Percentiles rank a stretch among this genome's conserved stretches.
Evolutionary conservation across 2,888 invertebrate genomes (phyloP).

Genomic region (Arctia plantaginis): DNA sequence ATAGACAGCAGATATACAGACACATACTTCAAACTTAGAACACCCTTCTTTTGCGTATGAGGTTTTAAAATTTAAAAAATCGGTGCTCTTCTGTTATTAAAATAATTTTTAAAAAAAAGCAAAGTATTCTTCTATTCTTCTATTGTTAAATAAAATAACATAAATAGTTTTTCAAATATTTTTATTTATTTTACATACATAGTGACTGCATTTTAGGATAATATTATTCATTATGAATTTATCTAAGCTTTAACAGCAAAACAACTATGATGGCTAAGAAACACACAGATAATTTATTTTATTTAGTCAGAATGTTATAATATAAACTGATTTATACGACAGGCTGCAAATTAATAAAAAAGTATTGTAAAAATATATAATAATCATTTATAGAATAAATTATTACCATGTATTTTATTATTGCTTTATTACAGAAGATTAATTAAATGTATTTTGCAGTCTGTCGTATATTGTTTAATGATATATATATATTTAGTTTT

Average conservation of each 20-base stretch:
- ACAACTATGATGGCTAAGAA: constrained; percentile 40
- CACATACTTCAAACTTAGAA: no score
- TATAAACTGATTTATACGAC: constrained; percentile 5
- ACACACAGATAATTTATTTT: constrained; percentile 22
- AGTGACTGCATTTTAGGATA: constrained; percentile 50
- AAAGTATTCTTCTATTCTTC: no score
- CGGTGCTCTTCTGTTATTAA: no score
- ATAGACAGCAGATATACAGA: no score
- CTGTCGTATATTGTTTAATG: not conserved
- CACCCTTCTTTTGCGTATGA: no score
- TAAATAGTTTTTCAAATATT: constrained; percentile 60
- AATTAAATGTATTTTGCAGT: not conserved
- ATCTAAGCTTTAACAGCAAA: constrained; percentile 52
- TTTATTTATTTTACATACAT: constrained; percentile 71
- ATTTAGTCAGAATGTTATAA: not conserved
- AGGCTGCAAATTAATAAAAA: constrained; percentile 8
- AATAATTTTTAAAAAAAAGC: no score
- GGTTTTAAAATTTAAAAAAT: no score
- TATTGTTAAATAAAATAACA: constrained; percentile 10
- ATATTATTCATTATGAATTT: constrained; percentile 42
- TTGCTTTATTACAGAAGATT: not conserved
- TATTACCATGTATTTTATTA: not conserved
- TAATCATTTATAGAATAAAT: not conserved
- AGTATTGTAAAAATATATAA: not conserved
- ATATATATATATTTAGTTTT: constrained; percentile 17